Base-by-base conservation (phyloP, 2,888 invertebrate species). In the Spatulosminthurus flaviceps region DNA sequence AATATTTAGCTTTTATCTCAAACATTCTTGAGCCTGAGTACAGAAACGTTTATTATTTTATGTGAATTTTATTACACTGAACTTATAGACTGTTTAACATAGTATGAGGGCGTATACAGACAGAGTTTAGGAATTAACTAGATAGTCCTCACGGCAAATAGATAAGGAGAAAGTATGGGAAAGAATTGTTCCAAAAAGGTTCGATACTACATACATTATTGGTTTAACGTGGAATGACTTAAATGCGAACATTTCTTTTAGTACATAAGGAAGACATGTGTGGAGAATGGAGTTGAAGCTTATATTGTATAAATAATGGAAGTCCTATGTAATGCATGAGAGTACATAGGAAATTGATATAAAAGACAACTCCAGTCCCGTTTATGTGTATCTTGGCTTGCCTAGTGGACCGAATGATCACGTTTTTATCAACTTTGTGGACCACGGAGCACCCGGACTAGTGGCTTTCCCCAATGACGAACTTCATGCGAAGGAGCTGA, bases 381-480 rank as follows among this genome's bases (percentile, higher is more conserved):
- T 66, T 61, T 67, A 16, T 73, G 43, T 73, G 51, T 73, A 51
- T 60, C 43, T 77, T 64, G 51, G 43, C 43, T 71, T 79, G 79
- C 77, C 81, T 82, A 90, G 91, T 87, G 90, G 89, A 24, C 88
- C 89, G 9, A 87, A 90, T 82, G 91, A 92, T 86, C 88, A 89
- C 83, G 87, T 91, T 22, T 91, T 91, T 87, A 88, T 92, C 69
- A 90, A 90, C 87, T 91, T 91, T 87, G 89, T 89, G 42, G 91
- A 92, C 86, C 91, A 92, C 86, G 91, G 91, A 69, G 90, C 89
- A 21, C 88, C 89, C 16, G 91, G 91, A 11, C 84, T 91, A n/a
- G 73, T 73, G 26, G 73, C 73, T 64, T 91, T 91, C 86, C 90
- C 90, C 2, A 79, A 85, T 7, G 87, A 86, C n/a, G 87, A 87